Percentiles rank a stretch among this genome's conserved stretches.
phyloP scores from a whole-genome alignment of 2,888 invertebrate genomes.

The Tortrix viridana region DNA sequence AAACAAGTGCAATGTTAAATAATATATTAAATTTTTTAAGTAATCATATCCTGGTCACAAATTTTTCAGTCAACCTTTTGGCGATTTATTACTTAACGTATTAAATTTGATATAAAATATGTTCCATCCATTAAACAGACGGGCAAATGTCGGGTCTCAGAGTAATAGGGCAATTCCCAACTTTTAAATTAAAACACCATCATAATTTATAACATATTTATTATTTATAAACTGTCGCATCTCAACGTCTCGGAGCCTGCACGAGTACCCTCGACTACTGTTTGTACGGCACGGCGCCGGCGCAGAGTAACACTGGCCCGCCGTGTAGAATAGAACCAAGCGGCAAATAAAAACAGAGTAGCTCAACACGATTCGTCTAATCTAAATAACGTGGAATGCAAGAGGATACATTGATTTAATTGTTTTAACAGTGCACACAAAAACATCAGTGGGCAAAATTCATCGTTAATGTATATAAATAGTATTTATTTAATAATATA shows the following conservation, averaged over 20 bases:
- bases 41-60: too few species aligned
- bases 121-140: too few species aligned
- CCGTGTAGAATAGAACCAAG: not conserved
- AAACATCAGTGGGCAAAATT: slow-evolving; percentile 59
- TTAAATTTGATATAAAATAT: too few species aligned
- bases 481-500: slow-evolving; percentile 51
- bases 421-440: slow-evolving; percentile 49
- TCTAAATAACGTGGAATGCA: slow-evolving; percentile 74
- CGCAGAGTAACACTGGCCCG: slow-evolving; percentile 38
- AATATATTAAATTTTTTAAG: too few species aligned
- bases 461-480: slow-evolving; percentile 66
- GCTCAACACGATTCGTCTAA: not conserved
- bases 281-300: slow-evolving; percentile 52
- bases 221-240: slow-evolving; percentile 71
- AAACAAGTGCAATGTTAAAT: too few species aligned
- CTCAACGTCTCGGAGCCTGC: slow-evolving; percentile 66
- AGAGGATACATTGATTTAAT: slow-evolving; percentile 55
- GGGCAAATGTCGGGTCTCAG: too few species aligned
- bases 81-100: too few species aligned
- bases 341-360: slow-evolving; percentile 2
- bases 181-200: slow-evolving; percentile 48
- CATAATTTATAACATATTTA: slow-evolving; percentile 61
- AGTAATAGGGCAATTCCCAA: too few species aligned
- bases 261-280: slow-evolving; percentile 66
- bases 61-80: too few species aligned